Conservation (phyloP, 1,140 invertebrate genomes). For the Mamestra configurata region DNA sequence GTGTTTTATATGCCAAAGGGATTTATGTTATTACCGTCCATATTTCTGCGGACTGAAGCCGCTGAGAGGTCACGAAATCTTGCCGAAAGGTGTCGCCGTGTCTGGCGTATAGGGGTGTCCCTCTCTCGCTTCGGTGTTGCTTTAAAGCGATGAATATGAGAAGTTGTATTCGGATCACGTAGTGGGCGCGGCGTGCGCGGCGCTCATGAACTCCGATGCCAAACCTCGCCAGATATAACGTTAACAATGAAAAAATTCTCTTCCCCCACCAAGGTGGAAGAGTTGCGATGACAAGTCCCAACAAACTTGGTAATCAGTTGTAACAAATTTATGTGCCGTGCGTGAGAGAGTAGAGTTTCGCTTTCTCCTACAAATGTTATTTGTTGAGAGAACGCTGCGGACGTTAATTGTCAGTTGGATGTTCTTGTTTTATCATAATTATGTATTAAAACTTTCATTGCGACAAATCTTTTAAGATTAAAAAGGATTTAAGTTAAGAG, state of each 20-base stretch:
- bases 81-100: constrained; percentile 66
- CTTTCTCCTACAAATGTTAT: constrained; percentile 46
- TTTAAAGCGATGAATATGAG: constrained; percentile 87
- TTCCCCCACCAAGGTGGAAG: constrained; percentile 74
- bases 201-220: constrained; percentile 85
- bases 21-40: constrained; percentile 88
- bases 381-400: constrained; percentile 44
- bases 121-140: constrained; percentile 68
- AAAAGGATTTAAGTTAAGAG: constrained; percentile 35
- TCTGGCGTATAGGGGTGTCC: constrained; percentile 68
- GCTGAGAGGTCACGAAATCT: constrained; percentile 87
- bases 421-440: constrained; percentile 50
- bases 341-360: constrained; percentile 64
- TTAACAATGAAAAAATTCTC: constrained; percentile 81
- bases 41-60: constrained; percentile 86
- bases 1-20: constrained; percentile 88
- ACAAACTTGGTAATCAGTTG: constrained; percentile 84
- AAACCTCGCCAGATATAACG: constrained; percentile 68
- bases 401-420: constrained; percentile 56
- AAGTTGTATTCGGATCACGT: constrained; percentile 85
- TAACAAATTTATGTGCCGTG: constrained; percentile 82
- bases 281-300: constrained; percentile 83
- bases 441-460: constrained; percentile 47
- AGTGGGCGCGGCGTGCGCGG: constrained; percentile 70
- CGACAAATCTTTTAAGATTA: constrained; percentile 36